Evolutionary conservation across 53 echinoderm and acorn worm genomes (phyloP).

Genomic region (Astropecten irregularis): DNA sequence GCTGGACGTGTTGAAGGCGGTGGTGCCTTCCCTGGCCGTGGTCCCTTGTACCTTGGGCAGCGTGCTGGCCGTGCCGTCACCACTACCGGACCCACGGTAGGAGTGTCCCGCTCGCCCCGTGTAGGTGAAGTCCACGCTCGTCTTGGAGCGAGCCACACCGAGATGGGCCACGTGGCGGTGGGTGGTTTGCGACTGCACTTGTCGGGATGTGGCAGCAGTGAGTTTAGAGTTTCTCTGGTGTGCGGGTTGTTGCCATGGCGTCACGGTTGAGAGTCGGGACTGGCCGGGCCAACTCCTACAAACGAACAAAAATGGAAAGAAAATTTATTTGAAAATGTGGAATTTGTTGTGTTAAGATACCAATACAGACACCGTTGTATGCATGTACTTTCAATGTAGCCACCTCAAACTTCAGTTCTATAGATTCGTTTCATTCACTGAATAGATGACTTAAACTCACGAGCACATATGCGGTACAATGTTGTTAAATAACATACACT

Average conservation of each 20-base stretch:
- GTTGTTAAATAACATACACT: too few species aligned
- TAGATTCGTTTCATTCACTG: too few species aligned
- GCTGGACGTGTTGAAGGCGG: conserved; percentile 1
- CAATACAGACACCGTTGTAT: too few species aligned
- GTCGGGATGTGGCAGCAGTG: background rate
- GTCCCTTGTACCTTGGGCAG: conserved; percentile 28
- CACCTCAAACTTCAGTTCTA: too few species aligned
- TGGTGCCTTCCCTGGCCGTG: conserved; percentile 11
- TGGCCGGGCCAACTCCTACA: conserved; percentile 43
- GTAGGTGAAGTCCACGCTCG: conserved; percentile 14
- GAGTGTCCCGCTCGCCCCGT: background rate
- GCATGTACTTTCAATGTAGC: too few species aligned
- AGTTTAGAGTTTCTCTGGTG: background rate
- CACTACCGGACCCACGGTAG: background rate
- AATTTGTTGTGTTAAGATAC: too few species aligned
- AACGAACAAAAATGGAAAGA: too few species aligned
- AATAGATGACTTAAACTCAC: too few species aligned
- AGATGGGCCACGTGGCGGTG: conserved; percentile 5
- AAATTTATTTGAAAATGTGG: too few species aligned
- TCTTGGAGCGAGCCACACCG: conserved; percentile 5
- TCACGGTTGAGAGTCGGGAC: conserved; percentile 5
- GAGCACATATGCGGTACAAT: too few species aligned
- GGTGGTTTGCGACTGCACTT: conserved; percentile 31
- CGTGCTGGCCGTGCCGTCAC: background rate
- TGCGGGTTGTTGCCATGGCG: conserved; percentile 20